phyloP scores from a whole-genome alignment of 2,888 invertebrate species.

The Nyleta sp. region DNA sequence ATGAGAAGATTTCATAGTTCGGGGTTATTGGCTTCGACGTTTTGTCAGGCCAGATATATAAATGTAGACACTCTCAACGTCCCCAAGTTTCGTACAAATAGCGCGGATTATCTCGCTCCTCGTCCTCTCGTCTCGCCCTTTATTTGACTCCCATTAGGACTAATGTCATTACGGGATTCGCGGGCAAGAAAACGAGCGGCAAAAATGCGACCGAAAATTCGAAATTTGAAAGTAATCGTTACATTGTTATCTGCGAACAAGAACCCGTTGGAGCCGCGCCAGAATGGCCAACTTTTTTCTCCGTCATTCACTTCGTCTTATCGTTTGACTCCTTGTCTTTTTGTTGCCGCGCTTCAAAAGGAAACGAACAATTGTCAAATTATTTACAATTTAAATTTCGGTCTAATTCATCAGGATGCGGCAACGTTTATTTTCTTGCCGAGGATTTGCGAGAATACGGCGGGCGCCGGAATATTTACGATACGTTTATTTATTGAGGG shows the following conservation, averaged over 20 bases:
- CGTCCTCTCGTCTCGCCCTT: constrained; percentile 9
- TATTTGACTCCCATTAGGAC: constrained; percentile 54
- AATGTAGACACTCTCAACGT: constrained; percentile 28
- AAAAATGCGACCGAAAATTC: constrained; percentile 59
- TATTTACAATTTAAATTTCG: constrained; percentile 57
- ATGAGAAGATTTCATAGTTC: constrained; percentile 59
- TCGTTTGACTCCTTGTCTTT: constrained; percentile 43
- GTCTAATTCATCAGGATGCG: constrained; percentile 35
- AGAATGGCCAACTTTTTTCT: constrained; percentile 48
- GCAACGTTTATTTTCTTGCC: constrained; percentile 18
- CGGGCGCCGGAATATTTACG: constrained; percentile 32
- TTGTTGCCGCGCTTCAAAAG: constrained; percentile 20
- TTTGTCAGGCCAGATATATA: constrained; percentile 44
- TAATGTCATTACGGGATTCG: constrained; percentile 37
- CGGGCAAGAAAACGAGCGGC: constrained; percentile 8
- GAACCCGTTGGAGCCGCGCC: constrained; percentile 53
- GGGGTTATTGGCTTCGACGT: constrained; percentile 59
- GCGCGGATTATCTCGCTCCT: constrained; percentile 44
- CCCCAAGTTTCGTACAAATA: constrained; percentile 36
- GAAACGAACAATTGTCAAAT: constrained; percentile 44
- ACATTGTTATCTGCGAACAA: constrained; percentile 66
- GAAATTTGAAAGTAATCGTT: constrained; percentile 69
- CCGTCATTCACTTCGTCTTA: constrained; percentile 51
- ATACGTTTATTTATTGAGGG: constrained; percentile 57
- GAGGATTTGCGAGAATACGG: not conserved